Conservation (phyloP, 2,888 invertebrate species). For the Plebejus anna region DNA sequence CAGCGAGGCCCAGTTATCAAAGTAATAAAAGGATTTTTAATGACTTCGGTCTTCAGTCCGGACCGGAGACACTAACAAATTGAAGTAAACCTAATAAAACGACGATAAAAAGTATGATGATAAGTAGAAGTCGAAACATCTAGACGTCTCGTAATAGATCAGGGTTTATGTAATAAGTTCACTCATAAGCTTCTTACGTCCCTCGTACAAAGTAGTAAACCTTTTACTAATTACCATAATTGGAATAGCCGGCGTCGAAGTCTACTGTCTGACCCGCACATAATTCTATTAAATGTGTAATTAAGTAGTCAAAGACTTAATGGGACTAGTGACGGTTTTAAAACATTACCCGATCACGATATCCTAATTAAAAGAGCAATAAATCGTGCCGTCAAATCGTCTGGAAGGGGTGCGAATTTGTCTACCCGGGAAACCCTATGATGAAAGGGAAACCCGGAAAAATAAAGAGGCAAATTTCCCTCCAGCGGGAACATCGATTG, state of each 20-base stretch:
- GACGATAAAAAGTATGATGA: not conserved
- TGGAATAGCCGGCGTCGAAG: constrained; percentile 4
- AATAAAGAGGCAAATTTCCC: constrained; percentile 50
- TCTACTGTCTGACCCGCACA: constrained; percentile 5
- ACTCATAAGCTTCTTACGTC: constrained; percentile 14
- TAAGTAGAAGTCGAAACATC: constrained; percentile 3
- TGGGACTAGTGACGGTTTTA: not conserved
- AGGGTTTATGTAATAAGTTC: constrained; percentile 12
- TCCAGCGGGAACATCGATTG: constrained; percentile 54
- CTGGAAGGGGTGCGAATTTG: constrained; percentile 49
- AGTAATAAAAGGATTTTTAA: constrained; percentile 25
- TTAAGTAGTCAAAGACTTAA: not conserved
- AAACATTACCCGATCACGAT: constrained; percentile 14
- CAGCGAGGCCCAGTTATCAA: constrained; percentile 42
- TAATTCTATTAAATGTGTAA: constrained; percentile 8
- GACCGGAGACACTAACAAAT: not conserved
- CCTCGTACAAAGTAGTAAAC: not conserved
- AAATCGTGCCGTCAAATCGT: constrained; percentile 51
- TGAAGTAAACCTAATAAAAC: not conserved
- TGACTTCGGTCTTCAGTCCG: not conserved
- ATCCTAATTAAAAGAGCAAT: constrained; percentile 35
- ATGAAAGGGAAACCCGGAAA: constrained; percentile 67
- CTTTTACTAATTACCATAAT: constrained; percentile 10
- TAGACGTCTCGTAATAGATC: constrained; percentile 2
- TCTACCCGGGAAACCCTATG: constrained; percentile 67